Evolutionary conservation across 23 tunicate species (phyloP).

Genomic region (Oikopleura vanhoeffeni): DNA sequence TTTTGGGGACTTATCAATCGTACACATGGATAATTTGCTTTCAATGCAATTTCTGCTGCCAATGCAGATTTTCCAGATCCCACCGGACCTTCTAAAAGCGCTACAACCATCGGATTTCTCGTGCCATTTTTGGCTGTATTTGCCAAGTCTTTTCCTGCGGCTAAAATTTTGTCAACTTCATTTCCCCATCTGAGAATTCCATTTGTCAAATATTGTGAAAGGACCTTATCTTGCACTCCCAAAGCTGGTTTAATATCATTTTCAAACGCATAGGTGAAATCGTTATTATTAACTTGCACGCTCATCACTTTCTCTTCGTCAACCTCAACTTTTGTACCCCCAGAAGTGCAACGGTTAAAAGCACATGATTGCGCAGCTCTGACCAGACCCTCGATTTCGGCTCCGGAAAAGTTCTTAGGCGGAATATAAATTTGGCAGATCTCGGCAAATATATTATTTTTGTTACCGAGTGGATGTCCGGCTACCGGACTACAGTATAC

Average conservation of each 20-base stretch:
- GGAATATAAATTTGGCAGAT: no score
- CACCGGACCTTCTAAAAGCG: conserved; percentile 36
- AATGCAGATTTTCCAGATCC: conserved; percentile 85
- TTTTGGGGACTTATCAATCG: conserved; percentile 51
- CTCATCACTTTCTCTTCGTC: conserved; percentile 42
- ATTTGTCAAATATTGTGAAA: conserved; percentile 63
- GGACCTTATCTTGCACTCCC: conserved; percentile 71
- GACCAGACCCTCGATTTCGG: conserved; percentile 75
- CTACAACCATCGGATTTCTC: conserved; percentile 48
- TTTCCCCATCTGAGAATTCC: conserved; percentile 36
- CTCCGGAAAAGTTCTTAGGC: conserved; percentile 97
- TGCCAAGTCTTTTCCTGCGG: background rate
- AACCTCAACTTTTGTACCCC: conserved; percentile 62
- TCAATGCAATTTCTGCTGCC: conserved; percentile 59
- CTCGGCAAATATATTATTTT: no score
- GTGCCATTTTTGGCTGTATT: conserved; percentile 15
- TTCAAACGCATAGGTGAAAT: conserved; percentile 65
- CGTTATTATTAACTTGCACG: conserved; percentile 35
- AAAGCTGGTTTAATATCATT: conserved; percentile 94
- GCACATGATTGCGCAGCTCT: conserved; percentile 31
- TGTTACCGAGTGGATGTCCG: no score
- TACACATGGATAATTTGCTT: conserved; percentile 56
- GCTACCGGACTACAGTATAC: no score
- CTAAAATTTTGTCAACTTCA: background rate
- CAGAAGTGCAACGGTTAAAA: background rate